Percentiles rank a stretch among this genome's conserved stretches.
Evolutionary conservation across 2,113 vertebrate genomes (phyloP).

Genomic region (Synodontis membranacea): DNA sequence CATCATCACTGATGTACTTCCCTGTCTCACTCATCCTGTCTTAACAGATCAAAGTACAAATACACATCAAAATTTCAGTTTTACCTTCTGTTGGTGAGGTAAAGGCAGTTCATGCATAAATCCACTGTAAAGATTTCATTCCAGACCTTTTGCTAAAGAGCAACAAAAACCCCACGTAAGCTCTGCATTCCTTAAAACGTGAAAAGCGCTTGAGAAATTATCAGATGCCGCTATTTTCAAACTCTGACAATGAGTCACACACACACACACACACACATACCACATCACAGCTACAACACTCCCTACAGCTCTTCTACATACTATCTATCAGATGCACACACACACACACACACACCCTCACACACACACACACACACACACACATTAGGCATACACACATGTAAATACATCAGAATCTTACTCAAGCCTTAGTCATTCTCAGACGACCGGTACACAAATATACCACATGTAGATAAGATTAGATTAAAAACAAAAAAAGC

Average conservation of each 20-base stretch:
- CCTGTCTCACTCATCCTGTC: not conserved
- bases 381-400: not conserved
- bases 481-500: not conserved
- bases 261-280: slow-evolving; percentile 45
- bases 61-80: slow-evolving; percentile 16
- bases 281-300: slow-evolving; percentile 58
- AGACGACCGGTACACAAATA: not conserved
- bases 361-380: slow-evolving; percentile 3
- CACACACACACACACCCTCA: not conserved
- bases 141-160: not conserved
- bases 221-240: slow-evolving; percentile 59
- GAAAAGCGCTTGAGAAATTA: slow-evolving; percentile 43
- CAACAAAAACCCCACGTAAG: not conserved
- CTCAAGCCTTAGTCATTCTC: not conserved
- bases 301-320: slow-evolving; percentile 48
- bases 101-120: not conserved
- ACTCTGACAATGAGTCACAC: slow-evolving; percentile 58
- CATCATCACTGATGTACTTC: not conserved
- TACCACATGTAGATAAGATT: not conserved
- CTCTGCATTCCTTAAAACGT: slow-evolving; percentile 6
- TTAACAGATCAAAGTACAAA: slow-evolving; percentile 12
- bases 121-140: slow-evolving; percentile 11
- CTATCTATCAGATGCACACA: slow-evolving; percentile 2
- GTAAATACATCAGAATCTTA: slow-evolving; percentile 20
- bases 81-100: slow-evolving; percentile 36